A percentile compares a stretch with the other conserved stretches of the same genome.
Evolutionary conservation across 37 sponge, comb jelly and placozoan genomes (phyloP).

Genomic region (Aplysina aerophoba): DNA sequence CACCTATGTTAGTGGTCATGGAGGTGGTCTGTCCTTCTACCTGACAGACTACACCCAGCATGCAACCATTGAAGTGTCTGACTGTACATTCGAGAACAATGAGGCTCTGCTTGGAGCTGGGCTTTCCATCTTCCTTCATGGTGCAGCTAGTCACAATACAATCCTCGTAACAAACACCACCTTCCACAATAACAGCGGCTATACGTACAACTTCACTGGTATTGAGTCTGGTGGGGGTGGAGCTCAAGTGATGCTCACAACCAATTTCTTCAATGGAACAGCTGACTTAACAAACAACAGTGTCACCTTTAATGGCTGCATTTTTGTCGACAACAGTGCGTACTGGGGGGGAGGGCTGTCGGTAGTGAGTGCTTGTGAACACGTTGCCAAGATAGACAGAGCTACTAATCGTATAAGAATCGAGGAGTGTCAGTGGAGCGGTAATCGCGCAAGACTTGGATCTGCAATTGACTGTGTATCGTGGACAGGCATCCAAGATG

Average conservation of each 20-base stretch:
- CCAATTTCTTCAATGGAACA: background rate
- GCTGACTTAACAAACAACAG: background rate
- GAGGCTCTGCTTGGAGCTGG: constrained; percentile 8
- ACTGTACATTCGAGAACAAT: background rate
- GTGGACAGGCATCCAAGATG: background rate
- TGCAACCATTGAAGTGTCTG: too few relatives aligned
- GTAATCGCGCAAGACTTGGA: constrained; percentile 6
- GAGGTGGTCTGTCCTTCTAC: too few relatives aligned
- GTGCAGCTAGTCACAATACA: background rate
- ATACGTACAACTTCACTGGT: background rate
- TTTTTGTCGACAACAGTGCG: background rate
- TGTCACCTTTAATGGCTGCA: background rate
- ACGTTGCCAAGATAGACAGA: background rate
- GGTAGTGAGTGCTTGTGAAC: background rate
- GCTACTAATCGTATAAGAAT: background rate
- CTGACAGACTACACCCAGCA: too few relatives aligned
- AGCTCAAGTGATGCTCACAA: background rate
- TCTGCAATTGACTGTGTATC: constrained; percentile 22
- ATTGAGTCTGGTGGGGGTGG: constrained; percentile 26
- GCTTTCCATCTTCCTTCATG: background rate
- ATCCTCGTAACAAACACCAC: background rate
- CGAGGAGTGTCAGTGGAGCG: background rate
- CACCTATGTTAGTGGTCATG: too few relatives aligned
- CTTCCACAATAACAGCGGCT: background rate
- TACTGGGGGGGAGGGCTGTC: background rate